These are phyloP conservation scores for Aeoliscus strigatus DNA, from an alignment of 2,797 vertebrate species.

Conservation along the genomic window DNA sequence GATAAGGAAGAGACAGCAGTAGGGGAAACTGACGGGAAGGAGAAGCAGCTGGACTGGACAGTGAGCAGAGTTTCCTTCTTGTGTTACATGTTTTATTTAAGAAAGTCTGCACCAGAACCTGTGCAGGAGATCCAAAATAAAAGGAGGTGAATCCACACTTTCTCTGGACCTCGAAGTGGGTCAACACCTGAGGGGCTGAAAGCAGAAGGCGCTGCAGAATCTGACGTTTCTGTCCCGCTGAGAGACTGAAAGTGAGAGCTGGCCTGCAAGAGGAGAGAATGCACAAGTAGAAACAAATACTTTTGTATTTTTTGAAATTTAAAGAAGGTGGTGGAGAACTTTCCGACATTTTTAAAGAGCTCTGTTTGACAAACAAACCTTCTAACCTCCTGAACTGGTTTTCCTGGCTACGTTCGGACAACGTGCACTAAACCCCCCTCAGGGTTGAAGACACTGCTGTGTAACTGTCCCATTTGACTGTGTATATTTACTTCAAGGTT, in stretches of 20 bases:
- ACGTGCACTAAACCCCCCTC: conserved; percentile 3
- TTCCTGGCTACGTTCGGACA: conserved; percentile 22
- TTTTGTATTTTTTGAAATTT: neutral
- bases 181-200: conserved; percentile 56
- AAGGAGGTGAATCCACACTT: conserved; percentile 21
- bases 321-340: too few species aligned
- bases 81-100: neutral
- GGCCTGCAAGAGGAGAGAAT: neutral
- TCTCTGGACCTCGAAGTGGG: conserved; percentile 40
- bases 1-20: too few species aligned
- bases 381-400: conserved; percentile 31
- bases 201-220: conserved; percentile 24
- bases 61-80: conserved; percentile 12
- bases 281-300: neutral
- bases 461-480: conserved; percentile 1
- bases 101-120: neutral
- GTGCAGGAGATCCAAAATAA: conserved; percentile 6
- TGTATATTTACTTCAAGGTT: neutral
- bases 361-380: conserved; percentile 7
- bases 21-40: conserved; percentile 6
- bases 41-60: conserved; percentile 33
- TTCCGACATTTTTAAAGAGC: neutral
- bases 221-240: conserved; percentile 24
- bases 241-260: conserved; percentile 7
- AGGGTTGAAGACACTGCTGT: conserved; percentile 1